phyloP scores from a whole-genome alignment of 2,888 invertebrate genomes.

The Yponomeuta evonymella region DNA sequence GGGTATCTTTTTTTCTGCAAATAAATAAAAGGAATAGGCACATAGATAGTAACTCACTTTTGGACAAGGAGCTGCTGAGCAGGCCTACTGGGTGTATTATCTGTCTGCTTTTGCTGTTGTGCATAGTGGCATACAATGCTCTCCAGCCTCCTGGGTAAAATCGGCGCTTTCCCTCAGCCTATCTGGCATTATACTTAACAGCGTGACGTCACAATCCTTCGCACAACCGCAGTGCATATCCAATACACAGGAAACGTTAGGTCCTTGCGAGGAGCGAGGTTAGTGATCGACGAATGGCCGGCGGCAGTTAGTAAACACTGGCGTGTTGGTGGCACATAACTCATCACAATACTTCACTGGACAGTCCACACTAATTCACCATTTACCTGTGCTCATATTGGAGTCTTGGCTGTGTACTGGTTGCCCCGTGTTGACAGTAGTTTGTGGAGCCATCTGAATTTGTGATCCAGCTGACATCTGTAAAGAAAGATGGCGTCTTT shows the following conservation, averaged over 20 bases:
- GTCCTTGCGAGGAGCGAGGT: constrained; percentile 47
- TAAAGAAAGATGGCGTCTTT: constrained; percentile 78
- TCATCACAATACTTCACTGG: constrained; percentile 36
- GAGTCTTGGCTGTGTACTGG: constrained; percentile 96
- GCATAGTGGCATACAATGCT: constrained; percentile 64
- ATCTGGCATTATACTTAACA: constrained; percentile 68
- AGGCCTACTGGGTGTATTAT: constrained; percentile 65
- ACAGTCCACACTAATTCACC: constrained; percentile 63
- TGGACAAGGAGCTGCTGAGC: constrained; percentile 63
- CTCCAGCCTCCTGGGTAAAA: constrained; percentile 55
- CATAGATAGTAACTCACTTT: constrained; percentile 53
- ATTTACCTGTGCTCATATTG: constrained; percentile 96
- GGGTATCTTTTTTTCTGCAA: not conserved
- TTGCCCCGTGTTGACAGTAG: constrained; percentile 88
- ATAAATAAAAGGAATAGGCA: constrained; percentile 6
- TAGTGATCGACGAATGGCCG: constrained; percentile 34
- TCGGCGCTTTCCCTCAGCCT: constrained; percentile 67
- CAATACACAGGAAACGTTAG: constrained; percentile 41
- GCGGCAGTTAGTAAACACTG: constrained; percentile 56
- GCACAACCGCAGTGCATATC: constrained; percentile 46
- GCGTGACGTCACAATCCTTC: constrained; percentile 67
- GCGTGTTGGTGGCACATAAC: constrained; percentile 40
- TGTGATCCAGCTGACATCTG: constrained; percentile 98
- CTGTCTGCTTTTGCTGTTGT: constrained; percentile 66
- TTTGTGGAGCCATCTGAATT: constrained; percentile 98